Conservation (phyloP, 2,888 invertebrate genomes). For the Drosophila parthenogenetica region DNA sequence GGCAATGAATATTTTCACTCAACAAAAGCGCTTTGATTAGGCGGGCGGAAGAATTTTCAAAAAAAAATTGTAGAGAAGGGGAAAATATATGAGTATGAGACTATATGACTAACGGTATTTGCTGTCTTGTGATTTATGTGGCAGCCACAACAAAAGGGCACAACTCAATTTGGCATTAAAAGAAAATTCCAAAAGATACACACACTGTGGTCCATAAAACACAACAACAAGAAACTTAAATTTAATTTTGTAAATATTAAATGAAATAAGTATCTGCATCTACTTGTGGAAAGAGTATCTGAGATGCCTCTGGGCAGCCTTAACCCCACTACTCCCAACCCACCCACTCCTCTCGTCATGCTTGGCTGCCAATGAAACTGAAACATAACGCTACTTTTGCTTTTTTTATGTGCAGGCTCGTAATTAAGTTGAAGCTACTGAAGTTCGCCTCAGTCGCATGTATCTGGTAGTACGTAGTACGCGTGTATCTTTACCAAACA, state of each 20-base stretch:
- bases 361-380: slow-evolving; percentile 67
- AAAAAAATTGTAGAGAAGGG: slow-evolving; percentile 2
- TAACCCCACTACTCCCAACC: neutral
- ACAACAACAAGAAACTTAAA: slow-evolving; percentile 22
- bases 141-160: slow-evolving; percentile 39
- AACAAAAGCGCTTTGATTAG: slow-evolving; percentile 62
- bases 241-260: slow-evolving; percentile 45
- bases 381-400: slow-evolving; percentile 78
- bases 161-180: slow-evolving; percentile 44
- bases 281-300: slow-evolving; percentile 1
- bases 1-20: slow-evolving; percentile 57
- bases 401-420: slow-evolving; percentile 65
- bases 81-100: slow-evolving; percentile 1
- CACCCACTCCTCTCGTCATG: slow-evolving; percentile 32
- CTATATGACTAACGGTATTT: slow-evolving; percentile 41
- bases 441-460: slow-evolving; percentile 10
- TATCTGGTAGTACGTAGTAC: slow-evolving; percentile 4
- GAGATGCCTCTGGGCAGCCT: slow-evolving; percentile 4
- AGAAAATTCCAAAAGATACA: slow-evolving; percentile 11
- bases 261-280: slow-evolving; percentile 11
- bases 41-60: slow-evolving; percentile 13
- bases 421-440: slow-evolving; percentile 59
- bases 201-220: slow-evolving; percentile 19
- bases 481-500: slow-evolving; percentile 26
- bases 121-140: slow-evolving; percentile 51